Evolutionary conservation across 2,888 invertebrate species (phyloP).

Genomic region (Agrochola lota): DNA sequence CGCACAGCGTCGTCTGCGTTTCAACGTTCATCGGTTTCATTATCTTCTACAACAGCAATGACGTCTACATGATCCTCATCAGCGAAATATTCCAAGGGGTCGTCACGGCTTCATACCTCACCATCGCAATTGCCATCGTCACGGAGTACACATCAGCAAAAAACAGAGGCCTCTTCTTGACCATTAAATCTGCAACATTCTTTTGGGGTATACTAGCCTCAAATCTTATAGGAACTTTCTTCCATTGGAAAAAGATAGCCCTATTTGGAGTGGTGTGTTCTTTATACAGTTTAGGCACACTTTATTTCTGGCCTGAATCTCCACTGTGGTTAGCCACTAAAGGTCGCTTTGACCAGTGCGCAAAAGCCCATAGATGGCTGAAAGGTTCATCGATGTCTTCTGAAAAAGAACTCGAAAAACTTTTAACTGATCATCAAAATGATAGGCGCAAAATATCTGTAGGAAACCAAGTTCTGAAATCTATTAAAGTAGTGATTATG

Average conservation of each 20-base stretch:
- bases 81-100: slow-evolving; percentile 63
- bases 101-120: slow-evolving; percentile 46
- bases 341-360: slow-evolving; percentile 47
- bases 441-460: slow-evolving; percentile 10
- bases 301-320: slow-evolving; percentile 70
- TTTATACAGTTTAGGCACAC: slow-evolving; percentile 50
- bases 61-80: slow-evolving; percentile 61
- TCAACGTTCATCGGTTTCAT: slow-evolving; percentile 43
- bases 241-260: slow-evolving; percentile 69
- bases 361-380: slow-evolving; percentile 62
- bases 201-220: slow-evolving; percentile 57
- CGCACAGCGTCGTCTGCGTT: slow-evolving; percentile 37
- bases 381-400: slow-evolving; percentile 57
- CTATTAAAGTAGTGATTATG: slow-evolving; percentile 1
- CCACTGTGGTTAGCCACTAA: slow-evolving; percentile 66
- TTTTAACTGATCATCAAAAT: slow-evolving; percentile 32
- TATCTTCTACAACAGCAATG: slow-evolving; percentile 58
- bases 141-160: slow-evolving; percentile 50
- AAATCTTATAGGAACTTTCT: slow-evolving; percentile 71
- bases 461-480: background rate
- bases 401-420: slow-evolving; percentile 52
- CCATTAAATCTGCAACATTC: slow-evolving; percentile 64
- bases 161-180: slow-evolving; percentile 64
- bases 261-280: slow-evolving; percentile 58
- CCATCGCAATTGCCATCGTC: slow-evolving; percentile 31